Evolutionary conservation across 1,140 invertebrate species (phyloP).

Genomic region (Drosophila ananassae): DNA sequence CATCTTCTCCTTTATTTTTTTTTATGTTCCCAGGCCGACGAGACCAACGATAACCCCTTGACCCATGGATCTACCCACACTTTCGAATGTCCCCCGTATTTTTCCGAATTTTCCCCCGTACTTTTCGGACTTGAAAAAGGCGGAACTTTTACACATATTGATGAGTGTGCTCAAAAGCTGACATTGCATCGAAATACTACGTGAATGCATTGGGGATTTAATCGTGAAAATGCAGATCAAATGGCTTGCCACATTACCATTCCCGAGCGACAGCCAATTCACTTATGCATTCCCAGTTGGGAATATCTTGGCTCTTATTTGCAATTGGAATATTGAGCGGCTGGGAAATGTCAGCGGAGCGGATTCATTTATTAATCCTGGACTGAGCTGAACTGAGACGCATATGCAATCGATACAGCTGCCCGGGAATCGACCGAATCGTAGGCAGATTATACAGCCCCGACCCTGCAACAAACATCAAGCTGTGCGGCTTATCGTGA

Average conservation of each 20-base stretch:
- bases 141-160: constrained; percentile 10
- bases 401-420: constrained; percentile 39
- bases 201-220: constrained; percentile 10
- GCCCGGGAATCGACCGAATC: constrained; percentile 1
- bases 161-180: not conserved
- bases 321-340: constrained; percentile 33
- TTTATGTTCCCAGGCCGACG: not conserved
- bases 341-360: constrained; percentile 16
- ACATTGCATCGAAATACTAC: not conserved
- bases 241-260: constrained; percentile 15
- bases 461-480: constrained; percentile 3
- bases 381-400: constrained; percentile 1
- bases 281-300: constrained; percentile 31
- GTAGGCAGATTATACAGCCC: constrained; percentile 26
- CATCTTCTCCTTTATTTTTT: not conserved
- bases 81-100: no score
- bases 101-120: no score
- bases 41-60: not conserved
- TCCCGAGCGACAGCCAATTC: constrained; percentile 3
- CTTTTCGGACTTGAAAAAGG: constrained; percentile 6
- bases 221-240: constrained; percentile 31
- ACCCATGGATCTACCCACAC: not conserved
- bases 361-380: constrained; percentile 34
- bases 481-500: constrained; percentile 2
- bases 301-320: constrained; percentile 5